phyloP scores from a whole-genome alignment of 1,140 invertebrate species.

The Apocrypta bakeri region DNA sequence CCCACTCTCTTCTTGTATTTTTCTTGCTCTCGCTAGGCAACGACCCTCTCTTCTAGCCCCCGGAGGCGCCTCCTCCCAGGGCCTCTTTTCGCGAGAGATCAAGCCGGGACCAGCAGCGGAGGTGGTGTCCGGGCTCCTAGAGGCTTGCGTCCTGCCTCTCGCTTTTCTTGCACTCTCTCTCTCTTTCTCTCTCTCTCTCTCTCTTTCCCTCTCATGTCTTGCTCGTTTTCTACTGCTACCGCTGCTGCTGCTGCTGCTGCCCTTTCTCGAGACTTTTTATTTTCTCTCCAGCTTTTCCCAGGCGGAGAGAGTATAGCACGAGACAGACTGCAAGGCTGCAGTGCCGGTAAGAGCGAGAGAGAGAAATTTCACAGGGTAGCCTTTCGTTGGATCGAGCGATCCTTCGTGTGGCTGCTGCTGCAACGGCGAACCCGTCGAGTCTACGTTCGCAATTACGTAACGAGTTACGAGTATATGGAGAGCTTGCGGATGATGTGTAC shows the following conservation, averaged over 20 bases:
- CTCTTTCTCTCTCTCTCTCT: neutral
- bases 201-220: neutral
- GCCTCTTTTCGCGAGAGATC: neutral
- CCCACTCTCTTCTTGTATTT: constrained; percentile 36
- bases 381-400: constrained; percentile 3
- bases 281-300: constrained; percentile 9
- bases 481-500: neutral
- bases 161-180: neutral
- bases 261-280: constrained; percentile 5
- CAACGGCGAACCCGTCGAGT: neutral
- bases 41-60: constrained; percentile 43
- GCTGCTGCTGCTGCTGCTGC: neutral
- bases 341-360: neutral
- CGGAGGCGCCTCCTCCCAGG: neutral
- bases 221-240: neutral
- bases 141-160: neutral
- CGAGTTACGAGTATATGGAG: constrained; percentile 3
- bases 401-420: neutral
- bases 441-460: constrained; percentile 37
- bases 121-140: neutral
- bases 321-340: neutral
- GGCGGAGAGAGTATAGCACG: neutral
- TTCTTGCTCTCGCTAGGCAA: constrained; percentile 38
- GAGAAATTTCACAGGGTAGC: constrained; percentile 3
- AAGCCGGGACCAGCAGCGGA: neutral